Evolutionary conservation across 2,888 invertebrate genomes (phyloP), one percentile per base, ranked within the genome.

Genomic region (Hirtodrosophila alboralis): DNA sequence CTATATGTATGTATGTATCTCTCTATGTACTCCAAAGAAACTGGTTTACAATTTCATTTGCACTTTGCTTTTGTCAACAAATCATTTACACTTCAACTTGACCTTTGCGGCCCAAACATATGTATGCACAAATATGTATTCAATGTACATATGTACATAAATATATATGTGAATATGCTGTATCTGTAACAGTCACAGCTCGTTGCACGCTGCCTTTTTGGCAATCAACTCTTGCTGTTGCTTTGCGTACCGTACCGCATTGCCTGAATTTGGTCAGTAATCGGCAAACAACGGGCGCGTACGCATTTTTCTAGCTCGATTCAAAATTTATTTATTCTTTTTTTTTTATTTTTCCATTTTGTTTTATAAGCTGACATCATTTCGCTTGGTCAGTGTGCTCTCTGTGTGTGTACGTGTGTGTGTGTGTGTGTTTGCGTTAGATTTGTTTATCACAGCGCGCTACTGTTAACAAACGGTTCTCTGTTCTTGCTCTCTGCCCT

Each of bases 251-350:
- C 47, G 43, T 41, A 53, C 53, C 53, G 44, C 61, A 49, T 71
- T 75, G 61, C 48, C 59, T 60, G 61, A 75, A 61, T 79, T 79
- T 66, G 70, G 64, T 79, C 74, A 87, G 84, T 84, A 70, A 70
- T 64, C 75, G 77, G 48, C 63, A 69, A 75, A 79, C 77, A 70
- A 31, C 84, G 84, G 62, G 56, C 68, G 75, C 86, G 86, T 69
- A 70, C 87, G 77, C 87, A 87, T 83, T 78, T 81, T 74, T 65
- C 49, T 43, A 53, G 57, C 59, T 63, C 44, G 40, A 53, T 56
- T 49, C 56, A 36, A 43, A 40, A 57, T 56, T 51, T 27, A 33
- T 26, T 28, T 44, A 34, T 40, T 48, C 18, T 3, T 18, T 4
- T 18, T 12, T 36, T 47, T 51, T 13, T 41, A 33, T 43, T 69